Conservation (phyloP, 2,888 invertebrate species). For the Cyrtodaria siliqua region DNA sequence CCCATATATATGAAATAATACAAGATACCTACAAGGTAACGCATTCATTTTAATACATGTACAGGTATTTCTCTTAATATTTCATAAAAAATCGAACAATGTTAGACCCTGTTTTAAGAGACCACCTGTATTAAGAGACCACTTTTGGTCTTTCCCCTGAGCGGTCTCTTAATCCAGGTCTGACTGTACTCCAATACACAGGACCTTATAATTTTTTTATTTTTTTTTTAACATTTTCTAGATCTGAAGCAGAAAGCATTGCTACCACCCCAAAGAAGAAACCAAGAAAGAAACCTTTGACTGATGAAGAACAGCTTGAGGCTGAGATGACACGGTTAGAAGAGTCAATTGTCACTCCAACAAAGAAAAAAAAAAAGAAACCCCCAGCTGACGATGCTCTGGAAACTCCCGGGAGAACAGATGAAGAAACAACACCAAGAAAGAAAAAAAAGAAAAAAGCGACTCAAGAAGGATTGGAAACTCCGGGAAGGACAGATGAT, state of each 20-base stretch:
- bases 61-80: no score
- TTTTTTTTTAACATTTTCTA: no score
- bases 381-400: background rate
- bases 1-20: no score
- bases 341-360: constrained; percentile 30
- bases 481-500: background rate
- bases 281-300: constrained; percentile 40
- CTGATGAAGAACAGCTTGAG: constrained; percentile 53
- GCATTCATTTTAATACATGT: no score
- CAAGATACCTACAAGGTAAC: no score
- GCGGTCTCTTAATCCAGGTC: no score
- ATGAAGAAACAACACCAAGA: constrained; percentile 25
- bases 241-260: constrained; percentile 33
- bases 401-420: constrained; percentile 2
- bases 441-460: constrained; percentile 46
- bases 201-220: no score
- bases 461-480: constrained; percentile 17
- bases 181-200: no score
- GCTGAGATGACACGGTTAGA: constrained; percentile 38
- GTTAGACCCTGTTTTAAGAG: no score
- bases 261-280: constrained; percentile 44
- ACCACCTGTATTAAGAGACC: no score
- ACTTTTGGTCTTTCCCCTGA: no score
- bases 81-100: no score
- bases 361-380: constrained; percentile 40